phyloP scores from a whole-genome alignment of 2,797 vertebrate genomes.

The Hydrophis major region DNA sequence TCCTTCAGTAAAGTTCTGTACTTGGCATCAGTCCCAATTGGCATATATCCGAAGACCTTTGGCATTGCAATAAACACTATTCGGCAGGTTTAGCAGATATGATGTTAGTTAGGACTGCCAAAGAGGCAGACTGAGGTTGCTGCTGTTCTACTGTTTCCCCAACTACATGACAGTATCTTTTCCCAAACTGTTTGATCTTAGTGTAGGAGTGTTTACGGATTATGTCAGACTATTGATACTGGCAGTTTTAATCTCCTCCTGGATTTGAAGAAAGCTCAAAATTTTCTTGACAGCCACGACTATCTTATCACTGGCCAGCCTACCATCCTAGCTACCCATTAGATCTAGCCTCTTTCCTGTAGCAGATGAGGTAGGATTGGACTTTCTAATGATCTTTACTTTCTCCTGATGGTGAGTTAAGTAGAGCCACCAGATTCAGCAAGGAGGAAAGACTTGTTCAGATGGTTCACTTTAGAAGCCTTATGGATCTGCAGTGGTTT shows the following conservation, averaged over 20 bases:
- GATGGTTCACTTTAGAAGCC: neutral
- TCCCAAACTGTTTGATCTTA: neutral
- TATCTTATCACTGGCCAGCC: neutral
- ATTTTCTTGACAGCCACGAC: neutral
- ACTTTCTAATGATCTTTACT: neutral
- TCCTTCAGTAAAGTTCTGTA: neutral
- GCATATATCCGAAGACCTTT: neutral
- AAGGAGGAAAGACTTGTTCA: neutral
- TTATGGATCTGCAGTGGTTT: neutral
- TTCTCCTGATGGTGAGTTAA: neutral
- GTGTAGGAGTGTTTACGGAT: neutral
- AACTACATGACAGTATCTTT: neutral
- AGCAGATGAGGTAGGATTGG: neutral
- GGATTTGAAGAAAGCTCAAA: neutral
- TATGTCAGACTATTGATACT: neutral
- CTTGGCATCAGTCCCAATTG: neutral
- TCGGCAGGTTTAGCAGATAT: neutral
- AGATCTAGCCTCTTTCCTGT: neutral
- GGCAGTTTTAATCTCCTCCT: neutral
- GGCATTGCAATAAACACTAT: neutral
- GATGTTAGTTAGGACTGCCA: neutral
- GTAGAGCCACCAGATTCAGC: neutral
- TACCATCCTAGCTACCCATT: neutral
- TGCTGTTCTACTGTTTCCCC: neutral
- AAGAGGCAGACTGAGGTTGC: neutral